A percentile compares a stretch with the other conserved stretches of the same genome.
Conservation (phyloP, 2,797 vertebrate genomes). For the Gymnothorax javanicus region DNA sequence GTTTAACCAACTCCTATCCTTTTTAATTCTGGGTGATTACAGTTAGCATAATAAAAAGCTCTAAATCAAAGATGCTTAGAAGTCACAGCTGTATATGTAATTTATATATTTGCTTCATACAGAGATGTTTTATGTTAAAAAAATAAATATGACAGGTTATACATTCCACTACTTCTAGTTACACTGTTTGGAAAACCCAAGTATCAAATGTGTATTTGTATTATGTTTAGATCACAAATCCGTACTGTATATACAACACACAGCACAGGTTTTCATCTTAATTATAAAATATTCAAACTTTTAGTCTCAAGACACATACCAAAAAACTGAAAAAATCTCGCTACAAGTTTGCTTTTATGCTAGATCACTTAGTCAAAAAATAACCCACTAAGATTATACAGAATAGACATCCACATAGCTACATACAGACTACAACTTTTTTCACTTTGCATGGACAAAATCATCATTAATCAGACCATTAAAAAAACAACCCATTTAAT, state of each 20-base stretch:
- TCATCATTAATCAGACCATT: neutral
- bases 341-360: neutral
- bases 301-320: neutral
- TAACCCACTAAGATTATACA: neutral
- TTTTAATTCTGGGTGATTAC: neutral
- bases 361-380: neutral
- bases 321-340: neutral
- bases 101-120: neutral
- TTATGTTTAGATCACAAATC: neutral
- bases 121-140: neutral
- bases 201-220: neutral
- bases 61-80: neutral
- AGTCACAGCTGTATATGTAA: neutral
- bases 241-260: neutral
- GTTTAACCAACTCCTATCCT: neutral
- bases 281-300: too few relatives aligned
- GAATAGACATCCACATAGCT: neutral
- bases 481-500: conserved; percentile 22
- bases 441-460: neutral
- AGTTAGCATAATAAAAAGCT: neutral
- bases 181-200: neutral
- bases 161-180: neutral
- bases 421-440: neutral
- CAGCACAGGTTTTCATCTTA: neutral
- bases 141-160: neutral